Conservation (phyloP, 2,888 invertebrate genomes). For the Coelogynopora nodosa region DNA sequence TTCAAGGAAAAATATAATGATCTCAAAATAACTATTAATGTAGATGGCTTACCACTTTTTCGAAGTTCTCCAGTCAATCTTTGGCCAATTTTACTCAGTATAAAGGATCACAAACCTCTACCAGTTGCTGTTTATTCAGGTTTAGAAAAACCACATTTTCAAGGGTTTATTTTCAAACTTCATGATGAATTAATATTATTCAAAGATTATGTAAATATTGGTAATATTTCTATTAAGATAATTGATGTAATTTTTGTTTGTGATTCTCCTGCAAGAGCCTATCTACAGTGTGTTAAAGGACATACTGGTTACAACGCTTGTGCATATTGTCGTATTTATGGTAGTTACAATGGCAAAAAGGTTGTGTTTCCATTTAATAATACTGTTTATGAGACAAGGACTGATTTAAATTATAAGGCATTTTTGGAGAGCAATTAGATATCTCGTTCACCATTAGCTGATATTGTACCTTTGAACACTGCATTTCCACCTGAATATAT, state of each 20-base stretch:
- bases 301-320: background rate
- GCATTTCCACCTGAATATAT: background rate
- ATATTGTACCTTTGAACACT: background rate
- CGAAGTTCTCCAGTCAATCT: background rate
- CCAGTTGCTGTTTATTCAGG: background rate
- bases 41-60: background rate
- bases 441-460: background rate
- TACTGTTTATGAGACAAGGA: background rate
- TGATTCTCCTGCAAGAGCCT: background rate
- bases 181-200: background rate
- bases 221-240: background rate
- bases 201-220: background rate
- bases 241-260: background rate
- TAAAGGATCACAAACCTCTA: background rate
- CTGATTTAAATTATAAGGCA: background rate
- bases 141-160: background rate
- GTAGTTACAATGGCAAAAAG: background rate
- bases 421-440: background rate
- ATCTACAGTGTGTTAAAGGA: background rate
- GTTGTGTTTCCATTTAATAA: background rate
- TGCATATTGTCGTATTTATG: background rate
- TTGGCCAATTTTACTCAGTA: background rate
- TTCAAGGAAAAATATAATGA: background rate
- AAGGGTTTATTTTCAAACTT: background rate
- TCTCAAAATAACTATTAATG: background rate